Conservation (phyloP, 2,113 vertebrate genomes). For the Thryonomys swinderianus region DNA sequence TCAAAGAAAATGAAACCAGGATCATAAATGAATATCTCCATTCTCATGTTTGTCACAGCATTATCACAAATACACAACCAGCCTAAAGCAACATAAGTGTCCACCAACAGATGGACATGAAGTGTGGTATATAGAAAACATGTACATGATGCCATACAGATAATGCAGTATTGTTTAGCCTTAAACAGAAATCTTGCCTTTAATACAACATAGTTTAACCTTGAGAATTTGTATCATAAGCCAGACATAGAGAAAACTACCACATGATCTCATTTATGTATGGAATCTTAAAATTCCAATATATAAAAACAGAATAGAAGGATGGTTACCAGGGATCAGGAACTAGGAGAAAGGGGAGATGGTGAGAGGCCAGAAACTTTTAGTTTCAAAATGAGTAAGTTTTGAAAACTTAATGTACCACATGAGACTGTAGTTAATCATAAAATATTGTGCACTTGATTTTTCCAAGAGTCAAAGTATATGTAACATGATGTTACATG, state of each 20-base stretch:
- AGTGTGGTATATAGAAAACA: not conserved
- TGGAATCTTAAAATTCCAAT: not conserved
- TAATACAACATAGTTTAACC: not conserved
- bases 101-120: not conserved
- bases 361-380: not conserved
- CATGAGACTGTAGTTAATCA: not conserved
- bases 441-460: not conserved
- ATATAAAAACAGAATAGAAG: not conserved
- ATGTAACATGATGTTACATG: not conserved
- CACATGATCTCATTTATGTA: not conserved
- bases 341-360: not conserved
- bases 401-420: not conserved
- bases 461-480: not conserved
- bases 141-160: not conserved
- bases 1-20: not conserved
- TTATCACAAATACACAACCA: not conserved
- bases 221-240: not conserved
- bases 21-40: not conserved
- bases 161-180: not conserved
- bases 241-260: not conserved
- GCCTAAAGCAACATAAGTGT: not conserved
- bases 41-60: not conserved
- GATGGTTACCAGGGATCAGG: not conserved
- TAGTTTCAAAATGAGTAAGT: not conserved
- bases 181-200: not conserved